phyloP scores from a whole-genome alignment of 2,888 invertebrate genomes.

The Ptychoptera contaminata region DNA sequence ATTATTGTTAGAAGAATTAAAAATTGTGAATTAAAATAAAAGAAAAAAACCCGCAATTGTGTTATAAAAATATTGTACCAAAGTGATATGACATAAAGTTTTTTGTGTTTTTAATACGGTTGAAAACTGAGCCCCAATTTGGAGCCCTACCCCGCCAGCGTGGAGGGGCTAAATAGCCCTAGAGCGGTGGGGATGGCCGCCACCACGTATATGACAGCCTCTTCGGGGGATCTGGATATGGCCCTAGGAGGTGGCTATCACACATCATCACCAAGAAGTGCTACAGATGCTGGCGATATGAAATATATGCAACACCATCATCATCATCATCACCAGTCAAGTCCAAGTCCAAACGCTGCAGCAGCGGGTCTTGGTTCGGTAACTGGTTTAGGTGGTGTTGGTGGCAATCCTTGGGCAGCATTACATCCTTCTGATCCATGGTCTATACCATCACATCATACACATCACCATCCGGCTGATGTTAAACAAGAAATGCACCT shows the following conservation, averaged over 20 bases:
- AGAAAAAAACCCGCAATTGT: no score
- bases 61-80: neutral
- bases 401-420: constrained; percentile 69
- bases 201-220: constrained; percentile 87
- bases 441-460: constrained; percentile 57
- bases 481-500: constrained; percentile 59
- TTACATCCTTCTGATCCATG: constrained; percentile 68
- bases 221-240: constrained; percentile 62
- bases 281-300: constrained; percentile 82
- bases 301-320: constrained; percentile 83
- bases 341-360: constrained; percentile 40
- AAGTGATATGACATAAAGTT: neutral
- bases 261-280: constrained; percentile 63
- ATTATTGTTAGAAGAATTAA: no score
- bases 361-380: constrained; percentile 20
- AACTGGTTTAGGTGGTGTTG: constrained; percentile 25
- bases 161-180: constrained; percentile 37
- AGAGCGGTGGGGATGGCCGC: constrained; percentile 83
- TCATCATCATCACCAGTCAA: constrained; percentile 60
- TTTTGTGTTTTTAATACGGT: constrained; percentile 23
- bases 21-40: no score
- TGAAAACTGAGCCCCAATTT: constrained; percentile 34
- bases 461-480: constrained; percentile 62
- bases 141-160: constrained; percentile 36
- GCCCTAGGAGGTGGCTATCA: constrained; percentile 67